Evolutionary conservation across 1,140 invertebrate genomes (phyloP).

Genomic region (Megathymus violae): DNA sequence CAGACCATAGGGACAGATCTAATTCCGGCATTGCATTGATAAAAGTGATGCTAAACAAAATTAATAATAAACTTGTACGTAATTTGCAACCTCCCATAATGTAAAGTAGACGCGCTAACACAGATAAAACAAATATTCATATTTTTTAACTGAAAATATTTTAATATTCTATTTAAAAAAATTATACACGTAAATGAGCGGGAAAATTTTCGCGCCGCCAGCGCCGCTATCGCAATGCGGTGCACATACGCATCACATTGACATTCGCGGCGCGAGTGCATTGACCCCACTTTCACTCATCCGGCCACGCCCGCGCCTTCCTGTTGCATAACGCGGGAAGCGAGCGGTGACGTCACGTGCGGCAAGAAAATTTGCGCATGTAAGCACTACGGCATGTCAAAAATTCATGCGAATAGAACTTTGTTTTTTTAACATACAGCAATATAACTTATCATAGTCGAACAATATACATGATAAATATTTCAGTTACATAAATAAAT

Average conservation of each 20-base stretch:
- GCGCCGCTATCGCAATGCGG: conserved; percentile 9
- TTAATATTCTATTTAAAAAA: neutral
- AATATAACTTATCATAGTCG: too few species aligned
- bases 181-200: conserved; percentile 1
- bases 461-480: too few species aligned
- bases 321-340: conserved; percentile 60
- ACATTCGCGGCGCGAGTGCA: conserved; percentile 54
- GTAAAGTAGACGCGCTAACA: too few species aligned
- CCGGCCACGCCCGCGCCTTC: conserved; percentile 52
- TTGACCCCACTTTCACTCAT: conserved; percentile 61
- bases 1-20: too few species aligned
- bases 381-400: conserved; percentile 1
- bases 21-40: too few species aligned
- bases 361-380: neutral
- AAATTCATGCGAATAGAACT: neutral
- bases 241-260: conserved; percentile 55
- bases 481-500: too few species aligned
- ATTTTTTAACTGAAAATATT: neutral
- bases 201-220: conserved; percentile 11
- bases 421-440: neutral
- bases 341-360: conserved; percentile 34
- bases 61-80: too few species aligned
- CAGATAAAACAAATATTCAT: too few species aligned
- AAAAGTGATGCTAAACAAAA: too few species aligned
- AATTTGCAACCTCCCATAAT: too few species aligned